phyloP scores from a whole-genome alignment of 2,888 invertebrate genomes.

The Bellardia bayeri region DNA sequence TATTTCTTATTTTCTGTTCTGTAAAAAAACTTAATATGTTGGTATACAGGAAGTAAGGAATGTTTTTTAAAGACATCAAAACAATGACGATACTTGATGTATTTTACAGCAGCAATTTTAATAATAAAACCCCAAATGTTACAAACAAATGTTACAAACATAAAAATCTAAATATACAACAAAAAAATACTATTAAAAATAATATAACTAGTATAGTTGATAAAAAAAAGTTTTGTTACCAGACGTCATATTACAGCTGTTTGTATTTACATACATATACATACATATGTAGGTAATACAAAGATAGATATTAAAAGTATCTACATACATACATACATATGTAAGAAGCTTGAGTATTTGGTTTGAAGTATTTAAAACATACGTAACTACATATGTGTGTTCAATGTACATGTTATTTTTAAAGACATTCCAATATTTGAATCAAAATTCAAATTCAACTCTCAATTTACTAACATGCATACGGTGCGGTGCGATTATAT shows the following conservation, averaged over 20 bases:
- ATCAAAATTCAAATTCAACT: conserved; percentile 24
- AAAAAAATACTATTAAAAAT: neutral
- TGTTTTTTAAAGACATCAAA: too few relatives aligned
- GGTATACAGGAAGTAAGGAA: neutral
- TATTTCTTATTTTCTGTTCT: too few relatives aligned
- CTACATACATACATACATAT: neutral
- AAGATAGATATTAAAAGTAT: neutral
- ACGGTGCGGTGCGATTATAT: neutral
- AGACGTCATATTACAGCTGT: conserved; percentile 10
- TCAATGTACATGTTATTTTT: conserved; percentile 8
- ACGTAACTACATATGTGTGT: neutral
- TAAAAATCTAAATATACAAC: neutral
- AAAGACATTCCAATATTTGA: conserved; percentile 17
- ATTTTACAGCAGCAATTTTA: neutral
- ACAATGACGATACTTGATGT: too few relatives aligned
- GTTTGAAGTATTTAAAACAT: neutral
- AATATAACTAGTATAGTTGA: neutral
- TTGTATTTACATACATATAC: neutral
- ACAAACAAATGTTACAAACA: conserved; percentile 6
- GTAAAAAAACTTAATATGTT: too few relatives aligned
- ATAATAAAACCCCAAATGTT: neutral
- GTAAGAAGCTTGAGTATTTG: too few relatives aligned
- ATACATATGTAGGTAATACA: too few relatives aligned
- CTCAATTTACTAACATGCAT: conserved; percentile 23
- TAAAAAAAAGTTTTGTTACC: neutral